phyloP scores from a whole-genome alignment of 2,888 invertebrate species.

The Melipona beecheii region DNA sequence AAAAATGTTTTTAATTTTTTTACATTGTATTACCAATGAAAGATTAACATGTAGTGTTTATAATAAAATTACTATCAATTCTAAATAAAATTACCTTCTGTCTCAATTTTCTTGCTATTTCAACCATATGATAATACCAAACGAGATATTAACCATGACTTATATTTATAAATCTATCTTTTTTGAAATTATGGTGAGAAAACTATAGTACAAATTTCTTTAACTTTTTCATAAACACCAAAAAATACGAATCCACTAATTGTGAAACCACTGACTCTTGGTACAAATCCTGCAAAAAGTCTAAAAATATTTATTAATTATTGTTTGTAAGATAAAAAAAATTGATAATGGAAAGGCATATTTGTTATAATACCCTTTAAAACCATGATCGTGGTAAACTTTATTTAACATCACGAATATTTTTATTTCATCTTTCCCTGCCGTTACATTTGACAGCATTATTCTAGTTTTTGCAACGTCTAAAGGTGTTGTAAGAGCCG shows the following conservation, averaged over 20 bases:
- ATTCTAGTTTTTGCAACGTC: slow-evolving; percentile 99
- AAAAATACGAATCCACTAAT: slow-evolving; percentile 98
- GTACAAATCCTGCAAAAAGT: slow-evolving; percentile 94
- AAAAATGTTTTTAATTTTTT: not conserved
- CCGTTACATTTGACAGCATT: slow-evolving; percentile 91
- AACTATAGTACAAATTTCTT: slow-evolving; percentile 71
- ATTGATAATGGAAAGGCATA: slow-evolving; percentile 53
- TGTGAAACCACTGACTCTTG: slow-evolving; percentile 94
- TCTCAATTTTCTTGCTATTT: slow-evolving; percentile 3
- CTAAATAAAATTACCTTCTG: slow-evolving; percentile 14
- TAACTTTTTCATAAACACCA: slow-evolving; percentile 93
- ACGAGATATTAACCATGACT: not conserved
- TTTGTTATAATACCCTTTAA: slow-evolving; percentile 86
- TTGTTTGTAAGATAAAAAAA: not conserved
- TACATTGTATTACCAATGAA: not conserved
- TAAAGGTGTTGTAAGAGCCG: slow-evolving; percentile 95
- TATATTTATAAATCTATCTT: slow-evolving; percentile 3
- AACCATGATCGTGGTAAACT: slow-evolving; percentile 89
- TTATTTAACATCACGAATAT: slow-evolving; percentile 85
- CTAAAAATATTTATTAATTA: slow-evolving; percentile 84
- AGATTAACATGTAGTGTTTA: not conserved
- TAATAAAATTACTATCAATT: not conserved
- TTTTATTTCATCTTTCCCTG: slow-evolving; percentile 82
- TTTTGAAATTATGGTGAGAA: slow-evolving; percentile 37
- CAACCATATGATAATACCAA: not conserved